phyloP scores from a whole-genome alignment of 2,888 invertebrate species.

The Stenolophus ochropezus region DNA sequence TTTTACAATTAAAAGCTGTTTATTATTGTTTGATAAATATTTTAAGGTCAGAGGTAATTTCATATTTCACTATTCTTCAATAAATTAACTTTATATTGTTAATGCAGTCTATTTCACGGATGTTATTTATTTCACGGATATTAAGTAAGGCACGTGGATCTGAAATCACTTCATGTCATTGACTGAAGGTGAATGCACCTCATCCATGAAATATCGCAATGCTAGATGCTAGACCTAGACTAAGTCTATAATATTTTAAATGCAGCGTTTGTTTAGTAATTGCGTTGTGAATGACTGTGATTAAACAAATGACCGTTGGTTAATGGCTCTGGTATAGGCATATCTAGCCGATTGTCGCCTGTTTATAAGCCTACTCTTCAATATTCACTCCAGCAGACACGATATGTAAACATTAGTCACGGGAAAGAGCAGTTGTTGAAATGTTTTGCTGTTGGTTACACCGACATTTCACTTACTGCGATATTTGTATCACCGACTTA shows the following conservation, averaged over 20 bases:
- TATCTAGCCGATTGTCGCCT: slow-evolving; percentile 3
- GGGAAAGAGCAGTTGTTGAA: slow-evolving; percentile 10
- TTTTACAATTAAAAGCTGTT: no score
- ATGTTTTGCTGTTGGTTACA: neutral
- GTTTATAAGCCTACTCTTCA: slow-evolving; percentile 23
- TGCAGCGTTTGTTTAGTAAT: slow-evolving; percentile 27
- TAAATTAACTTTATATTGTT: no score
- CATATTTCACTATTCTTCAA: no score
- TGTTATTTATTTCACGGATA: no score
- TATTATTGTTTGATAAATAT: no score
- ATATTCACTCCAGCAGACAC: neutral
- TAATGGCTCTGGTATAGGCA: neutral
- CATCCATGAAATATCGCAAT: slow-evolving; percentile 10
- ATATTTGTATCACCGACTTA: neutral
- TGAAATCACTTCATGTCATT: slow-evolving; percentile 6
- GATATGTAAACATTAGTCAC: slow-evolving; percentile 37
- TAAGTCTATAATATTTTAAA: slow-evolving; percentile 16
- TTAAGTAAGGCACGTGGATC: neutral
- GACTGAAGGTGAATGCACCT: slow-evolving; percentile 44
- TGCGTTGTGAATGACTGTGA: slow-evolving; percentile 39
- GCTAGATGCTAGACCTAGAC: neutral
- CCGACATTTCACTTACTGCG: neutral
- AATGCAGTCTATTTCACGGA: neutral
- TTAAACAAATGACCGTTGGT: slow-evolving; percentile 27
- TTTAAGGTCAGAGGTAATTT: no score